Base-by-base conservation (phyloP, 2,888 invertebrate species). In the Nematopogon swammerdamellus region DNA sequence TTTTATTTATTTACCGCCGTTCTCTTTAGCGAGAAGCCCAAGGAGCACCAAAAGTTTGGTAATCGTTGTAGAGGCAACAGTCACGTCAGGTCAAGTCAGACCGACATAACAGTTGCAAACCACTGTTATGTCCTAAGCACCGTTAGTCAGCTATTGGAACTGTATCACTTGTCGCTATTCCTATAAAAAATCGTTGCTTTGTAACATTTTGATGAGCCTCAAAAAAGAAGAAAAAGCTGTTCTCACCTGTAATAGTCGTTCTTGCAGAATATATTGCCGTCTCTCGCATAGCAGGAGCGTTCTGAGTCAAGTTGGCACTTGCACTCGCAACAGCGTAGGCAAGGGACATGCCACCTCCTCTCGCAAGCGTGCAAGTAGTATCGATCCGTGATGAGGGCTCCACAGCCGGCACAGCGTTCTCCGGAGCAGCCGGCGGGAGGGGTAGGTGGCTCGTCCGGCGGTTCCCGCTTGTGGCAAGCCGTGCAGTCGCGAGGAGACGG, bases 191-290 rank as follows among this genome's bases (percentile, higher is more conserved):
- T n/a, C n/a, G n/a, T n/a, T n/a, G n/a, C n/a, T n/a, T n/a, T n/a
- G n/a, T n/a, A n/a, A n/a, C n/a, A n/a, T n/a, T n/a, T n/a, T n/a
- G n/a, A n/a, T n/a, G n/a, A n/a, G n/a, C n/a, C n/a, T n/a, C n/a
- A n/a, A n/a, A n/a, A n/a, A n/a, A n/a, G n/a, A n/a, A n/a, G n/a
- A n/a, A n/a, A n/a, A n/a, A n/a, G n/a, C n/a, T n/a, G n/a, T n/a
- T n/a, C 91, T 87, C 67, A 97, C 97, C 94, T 89, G 82, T 93
- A 92, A 77, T 97, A 97, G 77, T 97, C 96, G 67, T 92, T 92
- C 81, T 95, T 95, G 85, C 97, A 97, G 79, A 93, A 96, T 63
- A 96, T 95, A 68, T 91, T 91, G 61, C 93, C 94, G 69, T 95
- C 94, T 58, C 93, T 84, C 56, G 93, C 89, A 72, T 95, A 97